Evolutionary conservation across 2,113 vertebrate species (phyloP), one percentile per base, ranked within the genome.

Genomic region (Alectura lathami): DNA sequence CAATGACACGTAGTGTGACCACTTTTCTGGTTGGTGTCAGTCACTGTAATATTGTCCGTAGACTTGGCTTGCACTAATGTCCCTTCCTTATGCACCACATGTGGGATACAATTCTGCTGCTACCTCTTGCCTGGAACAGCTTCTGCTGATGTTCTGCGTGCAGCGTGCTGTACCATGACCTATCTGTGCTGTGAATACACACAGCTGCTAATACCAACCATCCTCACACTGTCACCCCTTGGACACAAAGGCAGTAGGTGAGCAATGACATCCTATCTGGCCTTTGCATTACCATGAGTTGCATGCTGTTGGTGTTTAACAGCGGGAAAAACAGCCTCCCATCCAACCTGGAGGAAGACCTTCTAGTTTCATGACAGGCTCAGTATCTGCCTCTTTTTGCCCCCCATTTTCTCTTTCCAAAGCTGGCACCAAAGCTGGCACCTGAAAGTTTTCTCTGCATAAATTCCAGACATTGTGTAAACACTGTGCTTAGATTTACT

Each of bases 391-490:
- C 83, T 92, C 90, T 94, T 97, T 92, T 91, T 97, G 86, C 91
- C 95, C 97, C 88, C 72, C 91, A 60, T 87, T 86, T 97, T 96
- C 91, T 79, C 47, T 57, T 92, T 85, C 92, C 91, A 96, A 83
- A 91, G 92, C n/a, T 70, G 96, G 95, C 91, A 94, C 92, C 91
- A 96, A 83, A 91, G 92, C n/a, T 70, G 96, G 95, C 91, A 94
- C 94, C 97, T 95, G 54, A 95, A 96, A 89, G 93, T 97, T 97
- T 97, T 96, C 96, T 96, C 97, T 98, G 98, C 97, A 98, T 98
- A 98, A 98, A 98, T 98, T 98, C 96, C 97, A 98, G 98, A 98
- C 98, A 87, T 64, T 97, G 93, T 97, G 97, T 97, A 98, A 98
- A 98, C 97, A 98, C 64, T 77, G 74, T 91, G 77, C 95, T 88